A percentile compares a stretch with the other conserved stretches of the same genome.
Evolutionary conservation across 1,140 invertebrate genomes (phyloP).

Genomic region (honey bee (Apis mellifera)): DNA sequence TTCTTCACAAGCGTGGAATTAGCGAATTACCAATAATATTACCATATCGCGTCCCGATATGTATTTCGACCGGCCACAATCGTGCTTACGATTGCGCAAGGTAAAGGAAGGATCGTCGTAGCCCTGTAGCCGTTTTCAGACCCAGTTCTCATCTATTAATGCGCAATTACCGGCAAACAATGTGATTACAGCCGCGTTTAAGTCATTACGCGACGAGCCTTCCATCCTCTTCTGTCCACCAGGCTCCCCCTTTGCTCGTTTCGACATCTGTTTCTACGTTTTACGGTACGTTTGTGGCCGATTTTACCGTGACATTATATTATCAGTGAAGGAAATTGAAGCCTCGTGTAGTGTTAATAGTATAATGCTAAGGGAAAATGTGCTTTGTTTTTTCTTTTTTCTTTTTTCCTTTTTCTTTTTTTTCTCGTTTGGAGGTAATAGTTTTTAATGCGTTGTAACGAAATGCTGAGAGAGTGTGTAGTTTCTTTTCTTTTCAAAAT

Average conservation of each 20-base stretch:
- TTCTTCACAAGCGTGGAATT: conserved; percentile 60
- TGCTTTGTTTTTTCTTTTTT: not conserved
- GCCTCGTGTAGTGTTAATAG: not conserved
- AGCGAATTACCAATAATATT: conserved; percentile 34
- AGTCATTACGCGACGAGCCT: conserved; percentile 67
- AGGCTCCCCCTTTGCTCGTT: conserved; percentile 52
- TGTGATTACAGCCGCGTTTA: conserved; percentile 73
- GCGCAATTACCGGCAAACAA: conserved; percentile 73
- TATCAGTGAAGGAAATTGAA: not conserved
- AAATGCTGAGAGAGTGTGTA: not conserved
- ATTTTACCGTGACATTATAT: not conserved
- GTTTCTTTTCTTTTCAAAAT: too few species aligned
- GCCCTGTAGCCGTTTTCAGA: conserved; percentile 55
- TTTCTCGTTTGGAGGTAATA: not conserved
- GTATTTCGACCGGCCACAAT: conserved; percentile 49
- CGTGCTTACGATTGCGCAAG: conserved; percentile 59
- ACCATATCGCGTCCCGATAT: conserved; percentile 8
- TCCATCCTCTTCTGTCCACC: conserved; percentile 25
- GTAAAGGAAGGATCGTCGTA: conserved; percentile 51
- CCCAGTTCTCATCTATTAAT: conserved; percentile 77
- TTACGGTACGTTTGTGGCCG: not conserved
- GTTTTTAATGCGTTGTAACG: not conserved
- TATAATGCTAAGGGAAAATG: not conserved
- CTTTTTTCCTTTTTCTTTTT: not conserved
- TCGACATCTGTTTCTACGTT: conserved; percentile 36